Base-by-base conservation (phyloP, 2,113 vertebrate genomes). In the Oryzias woworae region DNA sequence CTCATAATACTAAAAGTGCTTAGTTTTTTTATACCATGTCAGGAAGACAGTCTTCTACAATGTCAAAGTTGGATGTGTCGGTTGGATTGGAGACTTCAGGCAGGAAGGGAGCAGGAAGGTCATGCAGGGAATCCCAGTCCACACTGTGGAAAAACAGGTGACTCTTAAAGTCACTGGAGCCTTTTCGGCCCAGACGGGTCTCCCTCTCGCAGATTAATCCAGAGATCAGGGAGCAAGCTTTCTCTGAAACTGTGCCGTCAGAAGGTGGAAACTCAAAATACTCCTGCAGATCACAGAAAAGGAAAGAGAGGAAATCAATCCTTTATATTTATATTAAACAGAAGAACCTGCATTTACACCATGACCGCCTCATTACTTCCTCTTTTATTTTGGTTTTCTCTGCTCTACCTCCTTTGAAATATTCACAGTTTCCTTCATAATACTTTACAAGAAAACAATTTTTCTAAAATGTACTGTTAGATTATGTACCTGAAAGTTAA, bases 51-150 rank as follows among this genome's bases (percentile, higher is more conserved):
- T 95, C 93, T 4, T 95, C 95, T 54, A 94, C 85, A 58, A 95
- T 77, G 22, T 96, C 95, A 22, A 96, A 96, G 89, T 96, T 95
- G 72, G 92, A 94, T 1, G 95, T 96, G 82, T 96, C 94, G 0
- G 94, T 93, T 66, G 94, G 80, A 26, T 92, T 89, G 49, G 90
- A 88, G 2, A 94, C 92, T 48, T 94, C 93, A 0, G 95, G 95
- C 1, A 86, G 78, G 58, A 89, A 95, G 0, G 95, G 93, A 0
- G 95, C 92, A 4, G 85, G 52, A n/a, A 87, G 84, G 48, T 87
- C 76, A 0, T 91, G 85, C 71, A 96, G 81, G 18, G 75, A 66
- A 5, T 78, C 86, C 94, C 94, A 96, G 70, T 94, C 91, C 1
- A 95, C 75, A 26, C 91, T 92, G 4, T 46, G 63, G 77, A 96